phyloP scores from a whole-genome alignment of 2,797 vertebrate species.

The Muscicapa comitata region DNA sequence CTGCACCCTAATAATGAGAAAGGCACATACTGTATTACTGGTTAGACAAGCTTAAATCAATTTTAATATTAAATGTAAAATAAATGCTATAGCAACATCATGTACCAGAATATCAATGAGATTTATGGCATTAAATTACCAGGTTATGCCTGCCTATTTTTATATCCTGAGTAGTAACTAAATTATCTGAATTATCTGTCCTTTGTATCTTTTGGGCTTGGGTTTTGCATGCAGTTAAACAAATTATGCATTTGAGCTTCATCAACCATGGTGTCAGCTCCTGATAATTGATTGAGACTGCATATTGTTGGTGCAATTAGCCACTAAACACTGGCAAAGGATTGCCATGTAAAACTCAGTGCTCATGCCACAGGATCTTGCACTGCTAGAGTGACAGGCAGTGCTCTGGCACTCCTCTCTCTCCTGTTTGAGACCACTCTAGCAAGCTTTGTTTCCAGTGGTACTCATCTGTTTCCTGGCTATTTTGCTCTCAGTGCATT shows the following conservation, averaged over 20 bases:
- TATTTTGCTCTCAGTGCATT: neutral
- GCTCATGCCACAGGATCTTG: neutral
- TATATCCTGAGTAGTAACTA: neutral
- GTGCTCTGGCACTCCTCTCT: neutral
- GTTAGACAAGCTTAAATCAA: neutral
- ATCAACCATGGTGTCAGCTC: neutral
- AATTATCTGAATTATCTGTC: neutral
- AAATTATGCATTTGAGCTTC: neutral
- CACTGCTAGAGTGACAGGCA: neutral
- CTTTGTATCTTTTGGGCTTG: neutral
- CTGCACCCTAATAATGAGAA: neutral
- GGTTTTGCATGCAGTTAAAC: neutral
- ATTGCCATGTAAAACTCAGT: neutral
- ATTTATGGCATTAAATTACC: neutral
- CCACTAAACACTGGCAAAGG: neutral
- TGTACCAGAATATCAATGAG: neutral
- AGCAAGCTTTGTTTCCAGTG: neutral
- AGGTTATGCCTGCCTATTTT: neutral
- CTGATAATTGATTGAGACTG: neutral
- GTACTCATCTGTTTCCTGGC: neutral
- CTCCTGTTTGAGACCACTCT: neutral
- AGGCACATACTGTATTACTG: neutral
- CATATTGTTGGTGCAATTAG: neutral
- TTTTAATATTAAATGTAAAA: constrained; percentile 12
- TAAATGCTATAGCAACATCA: neutral